Conservation (phyloP, 2,113 vertebrate species). For the Oreamnos americanus region DNA sequence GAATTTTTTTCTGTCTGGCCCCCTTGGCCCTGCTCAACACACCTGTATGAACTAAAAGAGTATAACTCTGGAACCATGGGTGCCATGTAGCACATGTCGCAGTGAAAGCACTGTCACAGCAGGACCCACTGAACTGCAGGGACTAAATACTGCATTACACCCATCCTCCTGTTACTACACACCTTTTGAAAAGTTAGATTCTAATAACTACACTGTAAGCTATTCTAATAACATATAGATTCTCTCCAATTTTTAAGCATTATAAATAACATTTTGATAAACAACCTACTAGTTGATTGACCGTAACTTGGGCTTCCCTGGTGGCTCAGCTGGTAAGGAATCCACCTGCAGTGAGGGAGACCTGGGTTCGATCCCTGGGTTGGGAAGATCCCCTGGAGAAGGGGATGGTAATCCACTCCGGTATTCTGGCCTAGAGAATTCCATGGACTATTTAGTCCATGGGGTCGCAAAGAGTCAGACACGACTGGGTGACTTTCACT, state of each 20-base stretch:
- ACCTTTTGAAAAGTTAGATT: slow-evolving; percentile 2
- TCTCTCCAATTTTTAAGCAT: neutral
- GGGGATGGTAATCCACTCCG: neutral
- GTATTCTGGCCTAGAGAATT: neutral
- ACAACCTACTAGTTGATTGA: neutral
- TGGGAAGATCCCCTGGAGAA: neutral
- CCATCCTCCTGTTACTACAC: neutral
- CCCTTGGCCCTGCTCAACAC: neutral
- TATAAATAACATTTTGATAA: neutral
- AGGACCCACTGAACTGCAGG: neutral
- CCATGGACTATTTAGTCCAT: neutral
- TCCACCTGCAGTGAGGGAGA: neutral
- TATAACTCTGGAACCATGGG: neutral
- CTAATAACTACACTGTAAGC: neutral
- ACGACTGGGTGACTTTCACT: neutral
- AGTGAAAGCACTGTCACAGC: neutral
- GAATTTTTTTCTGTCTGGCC: neutral
- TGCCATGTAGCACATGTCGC: neutral
- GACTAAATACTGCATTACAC: neutral
- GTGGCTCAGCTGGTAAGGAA: neutral
- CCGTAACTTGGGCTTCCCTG: neutral
- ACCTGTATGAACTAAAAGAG: neutral
- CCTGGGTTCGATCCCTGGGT: neutral
- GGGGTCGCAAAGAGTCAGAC: neutral
- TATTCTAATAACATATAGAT: neutral